These are phyloP conservation scores for Melanotaenia boesemani DNA, from an alignment of 2,797 vertebrate genomes.

Conservation along the genomic window DNA sequence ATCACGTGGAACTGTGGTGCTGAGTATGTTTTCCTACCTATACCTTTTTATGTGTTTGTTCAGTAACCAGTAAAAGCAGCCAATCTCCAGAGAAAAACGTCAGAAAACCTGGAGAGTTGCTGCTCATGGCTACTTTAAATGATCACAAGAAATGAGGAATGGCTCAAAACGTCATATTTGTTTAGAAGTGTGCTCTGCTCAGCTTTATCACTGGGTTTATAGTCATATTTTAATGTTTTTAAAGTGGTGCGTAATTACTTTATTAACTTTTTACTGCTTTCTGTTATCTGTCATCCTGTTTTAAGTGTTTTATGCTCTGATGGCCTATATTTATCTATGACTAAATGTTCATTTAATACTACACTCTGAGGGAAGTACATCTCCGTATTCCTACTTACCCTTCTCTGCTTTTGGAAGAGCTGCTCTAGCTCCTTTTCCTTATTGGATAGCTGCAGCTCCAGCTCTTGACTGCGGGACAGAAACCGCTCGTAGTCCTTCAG, in stretches of 20 bases:
- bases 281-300: constrained; percentile 16
- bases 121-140: too few relatives aligned
- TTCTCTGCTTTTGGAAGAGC: constrained; percentile 87
- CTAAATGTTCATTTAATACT: too few relatives aligned
- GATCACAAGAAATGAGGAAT: too few relatives aligned
- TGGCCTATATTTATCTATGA: not conserved
- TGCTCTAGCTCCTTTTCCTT: constrained; percentile 92
- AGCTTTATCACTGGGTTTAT: not conserved
- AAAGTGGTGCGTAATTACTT: constrained; percentile 8
- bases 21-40: too few relatives aligned
- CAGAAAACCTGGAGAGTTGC: too few relatives aligned
- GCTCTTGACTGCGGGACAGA: constrained; percentile 85
- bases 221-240: not conserved
- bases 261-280: constrained; percentile 10
- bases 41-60: too few relatives aligned
- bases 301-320: constrained; percentile 2
- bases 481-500: constrained; percentile 89
- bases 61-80: too few relatives aligned
- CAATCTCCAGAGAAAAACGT: too few relatives aligned
- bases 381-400: constrained; percentile 74
- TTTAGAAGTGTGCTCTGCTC: not conserved
- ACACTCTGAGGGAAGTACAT: too few relatives aligned
- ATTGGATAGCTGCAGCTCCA: constrained; percentile 85
- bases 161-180: not conserved
- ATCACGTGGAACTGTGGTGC: not conserved